These are phyloP conservation scores for Schizothorax lantsangensis DNA, from an alignment of 2,797 vertebrate species.

Conservation along the genomic window DNA sequence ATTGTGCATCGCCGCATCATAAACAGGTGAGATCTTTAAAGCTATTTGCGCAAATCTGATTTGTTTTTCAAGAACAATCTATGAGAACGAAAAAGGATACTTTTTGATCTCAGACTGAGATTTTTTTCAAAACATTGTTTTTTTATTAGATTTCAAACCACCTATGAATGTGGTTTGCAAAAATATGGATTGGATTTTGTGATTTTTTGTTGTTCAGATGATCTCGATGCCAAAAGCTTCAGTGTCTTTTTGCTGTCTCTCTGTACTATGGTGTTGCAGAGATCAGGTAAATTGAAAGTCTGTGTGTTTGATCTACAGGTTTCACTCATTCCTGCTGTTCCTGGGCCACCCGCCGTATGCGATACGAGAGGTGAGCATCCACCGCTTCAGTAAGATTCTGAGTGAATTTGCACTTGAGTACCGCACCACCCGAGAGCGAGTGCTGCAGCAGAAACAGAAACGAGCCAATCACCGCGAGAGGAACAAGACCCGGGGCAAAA, in stretches of 20 bases:
- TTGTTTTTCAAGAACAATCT: neutral
- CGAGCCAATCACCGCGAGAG: constrained; percentile 95
- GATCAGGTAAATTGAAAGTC: neutral
- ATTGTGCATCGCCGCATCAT: constrained; percentile 95
- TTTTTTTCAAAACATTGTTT: no score
- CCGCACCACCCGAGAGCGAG: constrained; percentile 93
- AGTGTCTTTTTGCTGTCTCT: neutral
- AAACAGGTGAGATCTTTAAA: constrained; percentile 82
- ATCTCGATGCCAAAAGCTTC: no score
- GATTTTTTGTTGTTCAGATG: neutral
- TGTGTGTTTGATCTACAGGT: constrained; percentile 76
- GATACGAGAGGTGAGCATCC: constrained; percentile 92
- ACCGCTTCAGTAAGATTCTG: constrained; percentile 94
- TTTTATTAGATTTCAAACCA: neutral
- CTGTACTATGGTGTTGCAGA: neutral
- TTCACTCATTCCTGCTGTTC: constrained; percentile 95
- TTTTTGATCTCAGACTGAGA: neutral
- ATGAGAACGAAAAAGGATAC: neutral
- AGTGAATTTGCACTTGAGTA: constrained; percentile 98
- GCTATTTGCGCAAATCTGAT: neutral
- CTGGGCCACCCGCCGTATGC: constrained; percentile 92
- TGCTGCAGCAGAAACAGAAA: constrained; percentile 97
- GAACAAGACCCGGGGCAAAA: constrained; percentile 98
- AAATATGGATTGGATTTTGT: neutral
- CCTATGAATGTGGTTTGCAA: neutral